Percentiles rank a stretch among this genome's conserved stretches.
Evolutionary conservation across 2,888 invertebrate genomes (phyloP).

Genomic region (Ophion ventricosus): DNA sequence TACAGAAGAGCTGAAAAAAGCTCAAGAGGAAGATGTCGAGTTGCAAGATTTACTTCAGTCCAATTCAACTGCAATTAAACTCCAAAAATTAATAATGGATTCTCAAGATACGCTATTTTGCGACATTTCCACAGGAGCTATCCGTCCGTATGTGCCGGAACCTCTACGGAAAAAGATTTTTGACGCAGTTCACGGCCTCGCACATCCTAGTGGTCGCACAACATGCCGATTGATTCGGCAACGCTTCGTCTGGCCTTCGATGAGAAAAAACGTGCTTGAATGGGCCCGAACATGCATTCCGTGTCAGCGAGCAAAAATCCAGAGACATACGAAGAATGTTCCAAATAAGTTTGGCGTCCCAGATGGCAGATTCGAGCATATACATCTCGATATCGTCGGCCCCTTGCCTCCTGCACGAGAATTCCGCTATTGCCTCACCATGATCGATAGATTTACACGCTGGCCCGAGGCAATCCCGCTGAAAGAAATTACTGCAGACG

Average conservation of each 20-base stretch:
- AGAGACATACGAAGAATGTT: not conserved
- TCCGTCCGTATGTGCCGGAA: not conserved
- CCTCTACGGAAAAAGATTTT: not conserved
- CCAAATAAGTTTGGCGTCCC: not conserved
- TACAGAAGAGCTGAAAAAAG: slow-evolving; percentile 26
- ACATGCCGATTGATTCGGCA: too few species aligned
- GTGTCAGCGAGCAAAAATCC: not conserved
- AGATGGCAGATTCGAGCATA: slow-evolving; percentile 3
- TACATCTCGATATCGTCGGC: too few species aligned
- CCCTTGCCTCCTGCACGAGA: too few species aligned
- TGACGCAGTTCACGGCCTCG: not conserved
- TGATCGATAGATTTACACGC: slow-evolving; percentile 73
- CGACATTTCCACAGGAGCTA: not conserved
- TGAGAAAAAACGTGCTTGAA: too few species aligned
- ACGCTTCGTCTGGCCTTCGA: too few species aligned
- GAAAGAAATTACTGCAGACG: slow-evolving; percentile 54
- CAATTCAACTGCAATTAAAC: not conserved
- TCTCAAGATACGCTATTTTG: not conserved
- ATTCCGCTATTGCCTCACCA: too few species aligned
- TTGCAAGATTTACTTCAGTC: slow-evolving; percentile 53
- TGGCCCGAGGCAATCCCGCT: slow-evolving; percentile 71
- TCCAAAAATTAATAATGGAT: slow-evolving; percentile 1
- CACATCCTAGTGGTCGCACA: not conserved
- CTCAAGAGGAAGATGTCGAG: slow-evolving; percentile 49
- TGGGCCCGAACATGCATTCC: slow-evolving; percentile 2